Evolutionary conservation across 2,797 vertebrate species (phyloP).

Genomic region (Ceryle rudis): DNA sequence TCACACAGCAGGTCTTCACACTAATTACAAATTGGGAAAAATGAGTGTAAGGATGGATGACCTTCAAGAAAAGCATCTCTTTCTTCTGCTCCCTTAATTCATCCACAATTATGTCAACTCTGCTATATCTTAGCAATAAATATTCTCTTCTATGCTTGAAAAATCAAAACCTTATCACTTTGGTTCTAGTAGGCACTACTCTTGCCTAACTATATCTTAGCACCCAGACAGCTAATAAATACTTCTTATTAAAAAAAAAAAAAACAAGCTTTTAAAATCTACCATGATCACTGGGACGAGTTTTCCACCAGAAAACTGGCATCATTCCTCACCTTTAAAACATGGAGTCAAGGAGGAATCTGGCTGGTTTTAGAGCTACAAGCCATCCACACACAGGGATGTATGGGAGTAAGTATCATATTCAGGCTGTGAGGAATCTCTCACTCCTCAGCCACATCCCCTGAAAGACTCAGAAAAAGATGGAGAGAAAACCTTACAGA

Average conservation of each 20-base stretch:
- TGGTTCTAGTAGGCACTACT: not conserved
- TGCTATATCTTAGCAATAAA: not conserved
- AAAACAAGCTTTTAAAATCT: not conserved
- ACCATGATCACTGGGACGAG: not conserved
- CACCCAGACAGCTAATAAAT: not conserved
- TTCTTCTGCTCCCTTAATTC: not conserved
- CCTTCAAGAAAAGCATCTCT: not conserved
- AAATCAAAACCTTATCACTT: not conserved
- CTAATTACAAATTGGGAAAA: constrained; percentile 4
- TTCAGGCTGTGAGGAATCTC: not conserved
- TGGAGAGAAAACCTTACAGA: not conserved
- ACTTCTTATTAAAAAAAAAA: not conserved
- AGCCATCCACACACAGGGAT: not conserved
- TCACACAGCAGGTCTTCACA: not conserved
- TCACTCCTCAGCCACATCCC: not conserved
- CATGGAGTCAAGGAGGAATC: not conserved
- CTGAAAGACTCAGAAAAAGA: not conserved
- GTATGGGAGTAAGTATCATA: fast-evolving
- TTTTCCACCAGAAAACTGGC: not conserved
- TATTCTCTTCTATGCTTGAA: not conserved
- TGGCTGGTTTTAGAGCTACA: not conserved
- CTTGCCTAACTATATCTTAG: not conserved
- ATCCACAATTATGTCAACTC: not conserved
- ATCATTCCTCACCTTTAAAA: not conserved
- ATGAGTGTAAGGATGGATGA: not conserved